Percentiles rank a stretch among this genome's conserved stretches.
These are phyloP conservation scores for Beroe forskalii DNA, from an alignment of 37 sponge, comb jelly and placozoan genomes.

Conservation along the genomic window DNA sequence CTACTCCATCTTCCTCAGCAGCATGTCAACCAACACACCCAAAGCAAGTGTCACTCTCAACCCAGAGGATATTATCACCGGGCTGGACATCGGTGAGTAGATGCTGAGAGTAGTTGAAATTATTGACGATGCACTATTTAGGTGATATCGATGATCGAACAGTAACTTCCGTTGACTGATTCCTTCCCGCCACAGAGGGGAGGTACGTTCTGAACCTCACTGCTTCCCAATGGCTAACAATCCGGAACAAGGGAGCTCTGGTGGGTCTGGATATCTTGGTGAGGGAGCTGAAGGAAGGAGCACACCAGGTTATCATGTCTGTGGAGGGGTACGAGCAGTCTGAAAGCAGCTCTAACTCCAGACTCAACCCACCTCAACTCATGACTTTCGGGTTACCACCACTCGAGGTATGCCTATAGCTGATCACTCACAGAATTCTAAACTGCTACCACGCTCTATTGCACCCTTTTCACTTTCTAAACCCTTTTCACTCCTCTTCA, in stretches of 20 bases:
- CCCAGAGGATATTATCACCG: not conserved
- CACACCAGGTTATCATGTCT: constrained; percentile 42
- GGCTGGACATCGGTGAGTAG: constrained; percentile 6
- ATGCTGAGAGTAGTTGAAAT: too few relatives aligned
- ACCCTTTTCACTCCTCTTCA: too few relatives aligned
- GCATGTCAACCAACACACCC: constrained; percentile 7
- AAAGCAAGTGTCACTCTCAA: constrained; percentile 20
- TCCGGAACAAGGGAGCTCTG: constrained; percentile 53
- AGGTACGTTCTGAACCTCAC: constrained; percentile 22
- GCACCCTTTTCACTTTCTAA: too few relatives aligned
- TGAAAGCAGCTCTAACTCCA: not conserved
- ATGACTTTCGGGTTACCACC: constrained; percentile 29
- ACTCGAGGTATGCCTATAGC: constrained; percentile 36
- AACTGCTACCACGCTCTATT: too few relatives aligned
- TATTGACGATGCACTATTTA: too few relatives aligned
- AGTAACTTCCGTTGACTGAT: too few relatives aligned
- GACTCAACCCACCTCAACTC: not conserved
- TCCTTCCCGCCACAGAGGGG: not conserved
- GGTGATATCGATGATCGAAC: too few relatives aligned
- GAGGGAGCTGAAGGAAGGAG: constrained; percentile 26
- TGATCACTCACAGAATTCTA: too few relatives aligned
- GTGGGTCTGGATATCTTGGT: constrained; percentile 37
- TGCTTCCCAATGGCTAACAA: constrained; percentile 4
- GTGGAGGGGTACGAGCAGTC: not conserved
- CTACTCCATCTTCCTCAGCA: constrained; percentile 57